Evolutionary conservation across 2,888 invertebrate genomes (phyloP).

Genomic region (Sminthurinus aureus): DNA sequence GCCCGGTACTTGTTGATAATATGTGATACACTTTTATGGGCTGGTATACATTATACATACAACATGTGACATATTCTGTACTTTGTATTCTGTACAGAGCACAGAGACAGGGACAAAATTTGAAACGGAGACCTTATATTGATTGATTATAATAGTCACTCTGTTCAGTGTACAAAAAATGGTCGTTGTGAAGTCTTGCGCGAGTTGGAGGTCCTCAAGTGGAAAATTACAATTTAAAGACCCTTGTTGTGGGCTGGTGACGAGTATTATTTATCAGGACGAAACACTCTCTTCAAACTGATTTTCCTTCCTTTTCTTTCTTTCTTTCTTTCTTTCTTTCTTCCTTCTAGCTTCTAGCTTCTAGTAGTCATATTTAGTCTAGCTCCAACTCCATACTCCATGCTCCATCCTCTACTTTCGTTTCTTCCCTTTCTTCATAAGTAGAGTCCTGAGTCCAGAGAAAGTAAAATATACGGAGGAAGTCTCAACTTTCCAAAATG

Average conservation of each 20-base stretch:
- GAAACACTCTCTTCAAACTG: slow-evolving; percentile 31
- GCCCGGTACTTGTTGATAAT: too few species aligned
- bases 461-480: not conserved
- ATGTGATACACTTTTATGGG: not conserved
- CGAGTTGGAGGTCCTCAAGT: slow-evolving; percentile 27
- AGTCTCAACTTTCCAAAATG: not conserved
- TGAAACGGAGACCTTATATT: too few species aligned
- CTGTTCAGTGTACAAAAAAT: too few species aligned
- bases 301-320: not conserved
- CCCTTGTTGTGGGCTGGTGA: slow-evolving; percentile 26
- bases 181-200: not conserved
- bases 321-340: not conserved
- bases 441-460: not conserved
- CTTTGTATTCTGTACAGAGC: too few species aligned
- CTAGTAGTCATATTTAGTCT: too few species aligned
- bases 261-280: slow-evolving; percentile 36
- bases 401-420: too few species aligned
- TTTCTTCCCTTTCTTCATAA: too few species aligned
- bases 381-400: too few species aligned
- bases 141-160: too few species aligned
- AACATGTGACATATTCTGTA: too few species aligned
- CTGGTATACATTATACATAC: not conserved
- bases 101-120: too few species aligned
- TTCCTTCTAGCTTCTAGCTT: too few species aligned
- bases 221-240: slow-evolving; percentile 57